A percentile compares a stretch with the other conserved stretches of the same genome.
Evolutionary conservation across 1,140 invertebrate genomes (phyloP).

Genomic region (Lordiphosa mommai): DNA sequence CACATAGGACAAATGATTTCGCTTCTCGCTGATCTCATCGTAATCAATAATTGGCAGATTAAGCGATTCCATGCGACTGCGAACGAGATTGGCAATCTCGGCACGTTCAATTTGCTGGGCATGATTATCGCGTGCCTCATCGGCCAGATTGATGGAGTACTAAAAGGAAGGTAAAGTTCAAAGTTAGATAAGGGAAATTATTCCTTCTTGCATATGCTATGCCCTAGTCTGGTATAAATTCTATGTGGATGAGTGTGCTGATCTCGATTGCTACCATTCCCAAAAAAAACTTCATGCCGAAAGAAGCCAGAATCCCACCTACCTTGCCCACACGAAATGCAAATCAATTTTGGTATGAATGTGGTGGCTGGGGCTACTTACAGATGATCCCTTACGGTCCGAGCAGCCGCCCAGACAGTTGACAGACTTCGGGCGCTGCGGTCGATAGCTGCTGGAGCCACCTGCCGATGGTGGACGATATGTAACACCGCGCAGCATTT

Average conservation of each 20-base stretch:
- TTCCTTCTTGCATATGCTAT: neutral
- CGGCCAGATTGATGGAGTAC: constrained; percentile 89
- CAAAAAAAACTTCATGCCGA: constrained; percentile 33
- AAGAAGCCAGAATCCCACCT: too few species aligned
- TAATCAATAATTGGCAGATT: constrained; percentile 94
- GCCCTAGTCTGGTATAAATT: neutral
- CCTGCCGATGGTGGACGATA: constrained; percentile 79
- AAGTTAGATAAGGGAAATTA: neutral
- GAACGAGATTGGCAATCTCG: constrained; percentile 96
- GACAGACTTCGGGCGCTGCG: constrained; percentile 78
- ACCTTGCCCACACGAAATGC: constrained; percentile 8
- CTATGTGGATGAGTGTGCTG: constrained; percentile 19
- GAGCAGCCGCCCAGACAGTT: constrained; percentile 83
- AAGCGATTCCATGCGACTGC: constrained; percentile 95
- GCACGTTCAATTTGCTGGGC: constrained; percentile 94
- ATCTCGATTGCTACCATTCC: constrained; percentile 19
- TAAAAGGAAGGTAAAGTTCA: constrained; percentile 75
- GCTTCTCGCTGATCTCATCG: constrained; percentile 94
- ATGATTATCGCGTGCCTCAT: constrained; percentile 92
- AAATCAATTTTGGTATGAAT: neutral
- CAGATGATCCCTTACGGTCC: constrained; percentile 82
- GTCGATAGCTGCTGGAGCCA: constrained; percentile 79
- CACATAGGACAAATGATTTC: constrained; percentile 96
- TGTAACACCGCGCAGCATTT: constrained; percentile 79
- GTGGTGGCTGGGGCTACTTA: constrained; percentile 79